These are phyloP conservation scores for Pyxicephalus adspersus DNA, from an alignment of 2,113 vertebrate genomes.

Conservation along the genomic window DNA sequence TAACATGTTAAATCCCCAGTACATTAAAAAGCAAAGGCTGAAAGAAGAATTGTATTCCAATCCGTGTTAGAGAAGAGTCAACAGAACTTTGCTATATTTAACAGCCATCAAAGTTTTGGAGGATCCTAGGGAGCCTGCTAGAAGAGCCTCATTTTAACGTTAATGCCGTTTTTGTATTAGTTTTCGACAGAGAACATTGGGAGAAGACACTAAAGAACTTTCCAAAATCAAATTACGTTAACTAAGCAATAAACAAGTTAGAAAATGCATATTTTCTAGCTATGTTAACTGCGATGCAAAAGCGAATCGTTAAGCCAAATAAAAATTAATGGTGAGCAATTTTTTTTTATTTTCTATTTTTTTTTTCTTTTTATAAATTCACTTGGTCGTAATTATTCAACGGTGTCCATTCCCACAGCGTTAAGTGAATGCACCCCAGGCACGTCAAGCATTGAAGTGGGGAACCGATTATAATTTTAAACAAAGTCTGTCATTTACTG, in stretches of 20 bases:
- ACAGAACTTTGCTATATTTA: constrained; percentile 37
- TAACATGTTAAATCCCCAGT: too few species aligned
- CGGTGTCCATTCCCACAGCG: constrained; percentile 45
- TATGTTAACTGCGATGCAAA: constrained; percentile 48
- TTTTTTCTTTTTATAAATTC: constrained; percentile 48
- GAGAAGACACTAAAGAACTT: constrained; percentile 57
- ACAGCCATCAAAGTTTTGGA: constrained; percentile 43
- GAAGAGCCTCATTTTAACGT: constrained; percentile 54
- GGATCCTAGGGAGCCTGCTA: constrained; percentile 52
- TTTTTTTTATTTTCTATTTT: constrained; percentile 16
- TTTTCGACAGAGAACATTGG: constrained; percentile 53
- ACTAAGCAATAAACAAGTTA: constrained; percentile 56
- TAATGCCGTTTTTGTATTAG: constrained; percentile 53
- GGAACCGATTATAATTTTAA: constrained; percentile 61
- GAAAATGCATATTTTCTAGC: constrained; percentile 50
- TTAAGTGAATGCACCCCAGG: constrained; percentile 48
- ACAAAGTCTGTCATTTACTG: constrained; percentile 61
- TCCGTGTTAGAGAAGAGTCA: constrained; percentile 1
- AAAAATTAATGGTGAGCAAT: constrained; percentile 55
- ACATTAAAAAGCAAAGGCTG: background rate
- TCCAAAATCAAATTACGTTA: constrained; percentile 56
- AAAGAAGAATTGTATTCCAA: background rate
- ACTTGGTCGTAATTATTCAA: constrained; percentile 42
- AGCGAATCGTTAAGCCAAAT: constrained; percentile 52
- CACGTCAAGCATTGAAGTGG: constrained; percentile 33